phyloP scores from a whole-genome alignment of 2,797 vertebrate genomes.

The Mormyrus proboscirostris region DNA sequence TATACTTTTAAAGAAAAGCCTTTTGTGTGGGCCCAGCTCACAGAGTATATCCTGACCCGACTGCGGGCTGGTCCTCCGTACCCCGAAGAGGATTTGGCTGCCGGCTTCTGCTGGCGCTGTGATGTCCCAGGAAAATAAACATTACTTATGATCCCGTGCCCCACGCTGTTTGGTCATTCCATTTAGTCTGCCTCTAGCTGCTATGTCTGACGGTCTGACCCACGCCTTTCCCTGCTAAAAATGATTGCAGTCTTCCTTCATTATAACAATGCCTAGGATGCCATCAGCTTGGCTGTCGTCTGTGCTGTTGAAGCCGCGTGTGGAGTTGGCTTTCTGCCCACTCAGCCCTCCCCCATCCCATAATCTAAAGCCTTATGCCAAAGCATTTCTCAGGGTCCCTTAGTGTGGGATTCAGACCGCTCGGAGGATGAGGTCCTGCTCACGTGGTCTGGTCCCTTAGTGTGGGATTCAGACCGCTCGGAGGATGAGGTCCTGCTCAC shows the following conservation, averaged over 20 bases:
- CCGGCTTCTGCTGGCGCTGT: neutral
- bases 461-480: neutral
- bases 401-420: neutral
- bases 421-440: neutral
- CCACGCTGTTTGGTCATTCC: neutral
- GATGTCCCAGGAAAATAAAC: neutral
- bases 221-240: neutral
- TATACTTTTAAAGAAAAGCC: neutral
- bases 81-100: neutral
- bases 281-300: neutral
- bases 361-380: slow-evolving; percentile 15
- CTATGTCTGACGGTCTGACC: neutral
- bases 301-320: neutral
- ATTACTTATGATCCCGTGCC: neutral
- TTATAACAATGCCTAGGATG: neutral
- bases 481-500: neutral
- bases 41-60: neutral
- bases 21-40: neutral
- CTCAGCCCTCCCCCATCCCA: neutral
- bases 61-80: neutral
- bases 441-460: neutral
- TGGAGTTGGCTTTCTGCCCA: neutral
- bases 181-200: neutral
- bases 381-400: slow-evolving; percentile 18
- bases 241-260: neutral